These are phyloP conservation scores for Troides oblongomaculatus DNA, from an alignment of 2,888 invertebrate species.

Conservation along the genomic window DNA sequence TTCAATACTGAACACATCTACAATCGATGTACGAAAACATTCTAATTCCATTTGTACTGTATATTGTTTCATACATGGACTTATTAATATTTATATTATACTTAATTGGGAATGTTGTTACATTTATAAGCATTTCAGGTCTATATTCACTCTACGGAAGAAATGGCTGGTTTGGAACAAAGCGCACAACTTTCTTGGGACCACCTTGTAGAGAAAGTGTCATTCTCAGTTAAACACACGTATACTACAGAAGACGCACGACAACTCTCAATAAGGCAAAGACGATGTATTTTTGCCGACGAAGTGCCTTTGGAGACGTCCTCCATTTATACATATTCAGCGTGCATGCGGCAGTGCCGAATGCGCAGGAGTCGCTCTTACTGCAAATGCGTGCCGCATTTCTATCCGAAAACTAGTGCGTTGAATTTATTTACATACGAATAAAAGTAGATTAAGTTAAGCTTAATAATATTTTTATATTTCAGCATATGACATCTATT, in stretches of 20 bases:
- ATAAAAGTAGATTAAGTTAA: not conserved
- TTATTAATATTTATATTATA: not conserved
- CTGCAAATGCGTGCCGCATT: conserved; percentile 87
- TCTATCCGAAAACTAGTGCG: conserved; percentile 82
- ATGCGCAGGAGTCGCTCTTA: conserved; percentile 82
- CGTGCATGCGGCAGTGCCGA: conserved; percentile 87
- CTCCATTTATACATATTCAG: conserved; percentile 84
- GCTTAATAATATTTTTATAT: too few species aligned
- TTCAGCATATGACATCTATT: too few species aligned
- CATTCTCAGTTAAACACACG: conserved; percentile 87
- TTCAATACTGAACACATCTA: conserved; percentile 68
- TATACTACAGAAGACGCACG: conserved; percentile 87
- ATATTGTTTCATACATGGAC: too few species aligned
- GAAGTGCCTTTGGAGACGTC: conserved; percentile 83
- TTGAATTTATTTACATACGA: conserved; percentile 22
- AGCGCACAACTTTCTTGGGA: conserved; percentile 86
- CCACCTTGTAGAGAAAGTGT: conserved; percentile 79
- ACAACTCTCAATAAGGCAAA: conserved; percentile 83
- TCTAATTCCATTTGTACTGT: not conserved
- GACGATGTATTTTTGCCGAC: conserved; percentile 86
- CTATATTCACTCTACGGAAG: conserved; percentile 84
- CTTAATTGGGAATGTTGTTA: not conserved
- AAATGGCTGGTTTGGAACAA: conserved; percentile 84
- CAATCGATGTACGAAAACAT: conserved; percentile 59
- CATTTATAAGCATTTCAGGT: conserved; percentile 6